These are phyloP conservation scores for Meandrusa payeni DNA, from an alignment of 2,888 invertebrate genomes.

Conservation along the genomic window DNA sequence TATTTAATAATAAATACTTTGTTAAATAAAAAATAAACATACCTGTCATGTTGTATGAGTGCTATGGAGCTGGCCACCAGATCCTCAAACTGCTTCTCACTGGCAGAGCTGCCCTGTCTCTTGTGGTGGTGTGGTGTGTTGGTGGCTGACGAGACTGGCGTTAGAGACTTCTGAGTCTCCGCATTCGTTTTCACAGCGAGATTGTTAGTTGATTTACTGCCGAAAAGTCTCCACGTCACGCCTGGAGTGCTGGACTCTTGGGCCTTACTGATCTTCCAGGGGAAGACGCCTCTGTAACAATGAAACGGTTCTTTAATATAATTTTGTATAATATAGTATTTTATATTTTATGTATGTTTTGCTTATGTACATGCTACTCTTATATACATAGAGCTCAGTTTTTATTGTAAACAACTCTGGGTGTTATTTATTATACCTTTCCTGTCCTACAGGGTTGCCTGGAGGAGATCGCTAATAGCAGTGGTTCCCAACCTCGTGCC, in stretches of 20 bases:
- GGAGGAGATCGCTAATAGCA: too few species aligned
- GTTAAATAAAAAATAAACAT: too few species aligned
- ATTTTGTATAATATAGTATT: too few species aligned
- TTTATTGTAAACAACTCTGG: too few species aligned
- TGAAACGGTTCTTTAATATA: conserved; percentile 14
- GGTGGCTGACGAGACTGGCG: conserved; percentile 58
- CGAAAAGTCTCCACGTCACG: conserved; percentile 62
- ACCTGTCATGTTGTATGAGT: conserved; percentile 85
- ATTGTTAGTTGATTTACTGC: conserved; percentile 66
- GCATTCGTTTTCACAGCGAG: conserved; percentile 49
- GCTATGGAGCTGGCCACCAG: conserved; percentile 86
- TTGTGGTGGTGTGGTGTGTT: conserved; percentile 70
- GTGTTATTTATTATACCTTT: too few species aligned
- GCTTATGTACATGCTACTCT: too few species aligned
- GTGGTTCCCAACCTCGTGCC: too few species aligned
- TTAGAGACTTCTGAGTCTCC: conserved; percentile 56
- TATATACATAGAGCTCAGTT: too few species aligned
- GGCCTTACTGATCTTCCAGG: conserved; percentile 71
- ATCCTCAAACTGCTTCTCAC: conserved; percentile 79
- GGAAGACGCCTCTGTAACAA: conserved; percentile 78
- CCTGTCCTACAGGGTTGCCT: too few species aligned
- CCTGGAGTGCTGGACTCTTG: conserved; percentile 46
- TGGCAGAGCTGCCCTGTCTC: conserved; percentile 72
- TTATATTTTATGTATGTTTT: too few species aligned
- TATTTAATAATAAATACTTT: too few species aligned